These are phyloP conservation scores for Mormyrus proboscirostris DNA, from an alignment of 2,797 vertebrate species.

Conservation along the genomic window DNA sequence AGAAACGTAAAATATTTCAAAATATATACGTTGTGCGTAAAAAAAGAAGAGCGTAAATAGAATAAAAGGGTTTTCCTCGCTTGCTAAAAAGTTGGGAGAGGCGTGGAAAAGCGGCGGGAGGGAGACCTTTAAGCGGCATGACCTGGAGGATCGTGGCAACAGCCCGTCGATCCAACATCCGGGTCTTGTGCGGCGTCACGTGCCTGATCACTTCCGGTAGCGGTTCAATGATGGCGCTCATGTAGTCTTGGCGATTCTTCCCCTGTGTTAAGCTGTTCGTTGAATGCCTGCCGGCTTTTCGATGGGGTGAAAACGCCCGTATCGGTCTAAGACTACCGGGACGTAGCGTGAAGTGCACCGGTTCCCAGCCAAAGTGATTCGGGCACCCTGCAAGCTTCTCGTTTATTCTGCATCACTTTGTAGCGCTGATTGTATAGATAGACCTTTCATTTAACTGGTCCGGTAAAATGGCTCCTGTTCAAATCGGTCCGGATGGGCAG, in stretches of 20 bases:
- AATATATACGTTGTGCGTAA: neutral
- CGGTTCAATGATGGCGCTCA: slow-evolving; percentile 62
- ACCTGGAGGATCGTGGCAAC: neutral
- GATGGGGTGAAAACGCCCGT: slow-evolving; percentile 12
- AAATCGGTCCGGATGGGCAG: slow-evolving; percentile 86
- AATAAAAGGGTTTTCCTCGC: neutral
- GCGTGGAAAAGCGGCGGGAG: neutral
- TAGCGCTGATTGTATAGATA: neutral
- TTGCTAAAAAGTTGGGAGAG: neutral
- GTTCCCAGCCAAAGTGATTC: neutral
- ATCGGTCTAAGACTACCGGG: slow-evolving; percentile 13
- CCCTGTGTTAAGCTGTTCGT: slow-evolving; percentile 35
- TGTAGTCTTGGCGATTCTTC: slow-evolving; percentile 42
- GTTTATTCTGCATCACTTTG: neutral
- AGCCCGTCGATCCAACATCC: slow-evolving; percentile 12
- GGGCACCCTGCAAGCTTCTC: neutral
- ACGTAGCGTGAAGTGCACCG: neutral
- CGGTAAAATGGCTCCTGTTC: slow-evolving; percentile 89
- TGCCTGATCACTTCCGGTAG: slow-evolving; percentile 32
- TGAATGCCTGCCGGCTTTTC: slow-evolving; percentile 36
- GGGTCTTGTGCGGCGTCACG: slow-evolving; percentile 45
- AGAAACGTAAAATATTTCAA: neutral
- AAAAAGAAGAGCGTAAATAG: neutral
- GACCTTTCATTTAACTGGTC: neutral
- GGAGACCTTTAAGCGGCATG: neutral